Conservation (phyloP, 2,888 invertebrate species). For the Papilio demoleus region DNA sequence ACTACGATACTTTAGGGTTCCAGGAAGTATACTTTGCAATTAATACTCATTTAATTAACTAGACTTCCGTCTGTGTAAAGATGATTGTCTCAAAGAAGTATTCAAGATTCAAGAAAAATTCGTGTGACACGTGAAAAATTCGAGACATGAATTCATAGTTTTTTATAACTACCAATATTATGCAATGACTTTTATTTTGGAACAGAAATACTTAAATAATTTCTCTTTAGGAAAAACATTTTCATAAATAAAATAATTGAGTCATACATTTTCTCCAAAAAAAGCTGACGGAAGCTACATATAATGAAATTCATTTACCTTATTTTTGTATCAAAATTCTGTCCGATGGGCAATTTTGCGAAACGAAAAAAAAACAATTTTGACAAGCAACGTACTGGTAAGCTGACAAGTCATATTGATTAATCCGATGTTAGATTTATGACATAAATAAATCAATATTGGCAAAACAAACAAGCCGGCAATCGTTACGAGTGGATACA, state of each 20-base stretch:
- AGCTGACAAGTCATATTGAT: conserved; percentile 72
- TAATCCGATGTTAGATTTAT: conserved; percentile 78
- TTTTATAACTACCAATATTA: too few species aligned
- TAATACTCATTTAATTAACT: not conserved
- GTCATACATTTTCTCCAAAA: not conserved
- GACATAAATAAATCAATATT: conserved; percentile 75
- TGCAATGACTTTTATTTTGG: too few species aligned
- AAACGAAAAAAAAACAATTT: conserved; percentile 44
- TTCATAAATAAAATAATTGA: not conserved
- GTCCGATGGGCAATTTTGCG: conserved; percentile 5
- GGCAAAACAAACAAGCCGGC: conserved; percentile 59
- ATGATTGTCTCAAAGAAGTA: not conserved
- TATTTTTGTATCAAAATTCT: conserved; percentile 14
- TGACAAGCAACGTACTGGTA: conserved; percentile 64
- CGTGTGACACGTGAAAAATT: too few species aligned
- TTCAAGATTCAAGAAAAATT: too few species aligned
- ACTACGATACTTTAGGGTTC: not conserved
- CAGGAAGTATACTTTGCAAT: not conserved
- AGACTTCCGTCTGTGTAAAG: not conserved
- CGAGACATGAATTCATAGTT: too few species aligned
- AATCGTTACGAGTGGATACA: conserved; percentile 46
- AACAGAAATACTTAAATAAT: too few species aligned
- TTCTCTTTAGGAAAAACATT: not conserved
- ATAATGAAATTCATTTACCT: conserved; percentile 2
- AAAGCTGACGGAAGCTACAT: not conserved